A percentile compares a stretch with the other conserved stretches of the same genome.
Conservation (phyloP, 2,113 vertebrate species). For the Sander lucioperca region DNA sequence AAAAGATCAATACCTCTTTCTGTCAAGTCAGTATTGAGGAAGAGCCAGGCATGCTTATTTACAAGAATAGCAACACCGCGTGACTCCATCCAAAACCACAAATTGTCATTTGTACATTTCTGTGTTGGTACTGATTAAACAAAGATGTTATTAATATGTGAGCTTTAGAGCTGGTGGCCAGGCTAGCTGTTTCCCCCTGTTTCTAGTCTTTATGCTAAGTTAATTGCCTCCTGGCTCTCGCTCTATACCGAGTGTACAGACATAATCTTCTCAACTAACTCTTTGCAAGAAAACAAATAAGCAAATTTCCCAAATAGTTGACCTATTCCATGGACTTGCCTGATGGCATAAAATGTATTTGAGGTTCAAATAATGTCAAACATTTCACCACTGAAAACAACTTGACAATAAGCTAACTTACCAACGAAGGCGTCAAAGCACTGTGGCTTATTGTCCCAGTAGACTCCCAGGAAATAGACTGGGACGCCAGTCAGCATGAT, state of each 20-base stretch:
- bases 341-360: not conserved
- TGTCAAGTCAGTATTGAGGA: not conserved
- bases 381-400: not conserved
- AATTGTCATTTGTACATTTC: not conserved
- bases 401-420: constrained; percentile 69
- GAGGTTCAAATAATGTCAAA: not conserved
- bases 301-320: not conserved
- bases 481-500: constrained; percentile 95
- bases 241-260: too few relatives aligned
- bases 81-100: not conserved
- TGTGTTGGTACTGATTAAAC: not conserved
- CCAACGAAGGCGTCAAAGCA: constrained; percentile 87
- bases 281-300: not conserved
- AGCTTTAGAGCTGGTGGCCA: not conserved
- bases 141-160: too few relatives aligned
- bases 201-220: constrained; percentile 11
- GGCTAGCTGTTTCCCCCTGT: not conserved
- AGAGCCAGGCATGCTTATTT: not conserved
- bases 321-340: not conserved
- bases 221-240: not conserved
- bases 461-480: constrained; percentile 92
- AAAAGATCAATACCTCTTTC: too few relatives aligned
- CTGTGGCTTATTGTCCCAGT: constrained; percentile 92
- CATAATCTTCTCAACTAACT: not conserved
- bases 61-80: not conserved